These are phyloP conservation scores for Cyanoramphus novaezelandiae DNA, from an alignment of 2,113 vertebrate genomes.

Conservation along the genomic window DNA sequence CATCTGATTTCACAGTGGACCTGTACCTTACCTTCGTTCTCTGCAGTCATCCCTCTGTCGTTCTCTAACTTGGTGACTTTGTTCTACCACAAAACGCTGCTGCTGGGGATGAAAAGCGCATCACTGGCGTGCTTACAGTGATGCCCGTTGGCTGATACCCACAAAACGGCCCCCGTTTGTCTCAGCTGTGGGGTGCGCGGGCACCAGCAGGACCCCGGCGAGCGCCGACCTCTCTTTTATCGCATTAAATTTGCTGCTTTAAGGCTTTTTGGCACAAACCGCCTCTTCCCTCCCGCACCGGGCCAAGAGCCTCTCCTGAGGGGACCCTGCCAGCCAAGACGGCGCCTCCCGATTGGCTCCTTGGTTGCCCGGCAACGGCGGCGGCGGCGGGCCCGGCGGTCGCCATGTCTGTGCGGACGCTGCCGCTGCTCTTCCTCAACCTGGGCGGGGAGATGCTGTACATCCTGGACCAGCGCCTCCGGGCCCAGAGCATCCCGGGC, in stretches of 20 bases:
- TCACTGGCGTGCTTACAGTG: rapidly evolving
- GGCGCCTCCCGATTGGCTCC: slow-evolving; percentile 75
- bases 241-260: background rate
- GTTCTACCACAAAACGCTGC: rapidly evolving
- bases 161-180: rapidly evolving
- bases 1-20: background rate
- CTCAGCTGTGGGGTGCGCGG: rapidly evolving
- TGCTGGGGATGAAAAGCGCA: no score
- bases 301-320: no score
- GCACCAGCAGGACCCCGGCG: background rate
- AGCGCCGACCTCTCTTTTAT: background rate
- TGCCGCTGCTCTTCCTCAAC: slow-evolving; percentile 94
- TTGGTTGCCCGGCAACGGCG: slow-evolving; percentile 50
- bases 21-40: rapidly evolving
- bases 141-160: background rate
- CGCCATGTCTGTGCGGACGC: slow-evolving; percentile 85
- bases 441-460: slow-evolving; percentile 97
- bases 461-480: slow-evolving; percentile 92
- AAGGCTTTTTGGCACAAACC: background rate
- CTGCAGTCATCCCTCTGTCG: background rate
- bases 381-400: background rate
- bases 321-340: slow-evolving; percentile 72
- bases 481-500: slow-evolving; percentile 90
- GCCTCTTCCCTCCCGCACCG: background rate
- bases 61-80: rapidly evolving